These are phyloP conservation scores for Limonius californicus DNA, from an alignment of 1,140 invertebrate genomes.

Conservation along the genomic window DNA sequence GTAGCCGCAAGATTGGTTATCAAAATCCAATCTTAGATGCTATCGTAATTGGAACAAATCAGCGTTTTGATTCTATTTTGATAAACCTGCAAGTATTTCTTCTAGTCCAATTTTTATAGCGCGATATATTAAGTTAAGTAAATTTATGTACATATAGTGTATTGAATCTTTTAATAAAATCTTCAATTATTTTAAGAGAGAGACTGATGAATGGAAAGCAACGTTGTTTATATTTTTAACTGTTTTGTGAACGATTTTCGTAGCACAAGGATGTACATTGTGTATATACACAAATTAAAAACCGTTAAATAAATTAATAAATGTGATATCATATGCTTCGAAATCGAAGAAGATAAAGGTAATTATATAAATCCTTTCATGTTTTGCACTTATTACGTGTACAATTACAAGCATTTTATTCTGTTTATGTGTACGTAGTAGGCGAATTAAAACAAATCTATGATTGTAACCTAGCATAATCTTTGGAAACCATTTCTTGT, in stretches of 20 bases:
- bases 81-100: constrained; percentile 5
- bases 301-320: constrained; percentile 13
- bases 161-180: not conserved
- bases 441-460: not conserved
- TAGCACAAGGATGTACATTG: constrained; percentile 8
- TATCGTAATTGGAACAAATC: not conserved
- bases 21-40: not conserved
- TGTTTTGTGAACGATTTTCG: not conserved
- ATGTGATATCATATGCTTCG: constrained; percentile 13
- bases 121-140: not conserved
- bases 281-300: constrained; percentile 4
- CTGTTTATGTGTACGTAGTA: not conserved
- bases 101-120: constrained; percentile 2
- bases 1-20: not conserved
- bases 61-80: not conserved
- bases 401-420: not conserved
- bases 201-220: not conserved
- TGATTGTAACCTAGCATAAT: constrained; percentile 6
- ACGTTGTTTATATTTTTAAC: not conserved
- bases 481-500: constrained; percentile 14
- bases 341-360: not conserved
- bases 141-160: not conserved
- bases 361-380: constrained; percentile 4
- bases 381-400: not conserved
- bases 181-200: not conserved